Conservation (phyloP, 2,888 invertebrate species). For the Heliconius charithonia region DNA sequence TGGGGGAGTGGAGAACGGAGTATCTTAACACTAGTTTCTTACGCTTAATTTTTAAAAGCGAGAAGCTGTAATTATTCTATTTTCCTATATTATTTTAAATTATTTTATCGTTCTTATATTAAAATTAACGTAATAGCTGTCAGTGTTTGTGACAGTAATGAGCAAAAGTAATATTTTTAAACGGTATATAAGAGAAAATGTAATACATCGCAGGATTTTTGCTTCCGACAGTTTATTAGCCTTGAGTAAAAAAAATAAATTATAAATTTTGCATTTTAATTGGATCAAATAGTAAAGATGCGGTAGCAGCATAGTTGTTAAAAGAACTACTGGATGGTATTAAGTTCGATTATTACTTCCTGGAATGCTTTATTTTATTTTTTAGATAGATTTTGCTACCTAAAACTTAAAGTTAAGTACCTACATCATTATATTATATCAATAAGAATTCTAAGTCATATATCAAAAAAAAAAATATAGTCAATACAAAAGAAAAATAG, state of each 20-base stretch:
- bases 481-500: too few relatives aligned
- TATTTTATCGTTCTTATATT: background rate
- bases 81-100: background rate
- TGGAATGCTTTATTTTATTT: background rate
- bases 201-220: background rate
- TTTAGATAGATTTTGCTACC: background rate
- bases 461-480: too few relatives aligned
- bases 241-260: background rate
- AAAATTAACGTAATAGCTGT: background rate
- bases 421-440: background rate
- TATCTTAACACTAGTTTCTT: too few relatives aligned
- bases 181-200: conserved; percentile 8
- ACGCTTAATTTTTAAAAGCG: too few relatives aligned
- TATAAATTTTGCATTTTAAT: background rate
- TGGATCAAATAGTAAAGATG: background rate
- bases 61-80: background rate
- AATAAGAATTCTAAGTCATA: too few relatives aligned
- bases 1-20: too few relatives aligned
- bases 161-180: conserved; percentile 15
- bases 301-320: background rate
- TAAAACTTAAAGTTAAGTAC: background rate
- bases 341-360: background rate
- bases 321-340: background rate
- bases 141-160: conserved; percentile 20
- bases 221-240: conserved; percentile 19